phyloP scores from a whole-genome alignment of 2,113 vertebrate genomes.

The Choloepus hoffmanni region DNA sequence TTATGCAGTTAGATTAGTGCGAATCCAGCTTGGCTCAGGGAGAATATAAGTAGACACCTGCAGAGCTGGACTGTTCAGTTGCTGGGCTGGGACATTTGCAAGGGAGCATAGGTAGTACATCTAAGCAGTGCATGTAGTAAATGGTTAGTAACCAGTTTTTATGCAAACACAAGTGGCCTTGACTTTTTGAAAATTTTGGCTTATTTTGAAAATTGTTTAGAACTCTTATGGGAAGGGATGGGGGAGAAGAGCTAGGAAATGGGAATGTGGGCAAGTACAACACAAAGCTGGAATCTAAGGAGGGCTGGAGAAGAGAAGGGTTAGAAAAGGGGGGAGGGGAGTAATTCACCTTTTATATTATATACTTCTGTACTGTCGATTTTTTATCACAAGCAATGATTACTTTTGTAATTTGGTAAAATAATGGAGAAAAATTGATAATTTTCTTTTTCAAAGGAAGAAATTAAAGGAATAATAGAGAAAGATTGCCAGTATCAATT shows the following conservation, averaged over 20 bases:
- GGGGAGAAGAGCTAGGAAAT: constrained; percentile 36
- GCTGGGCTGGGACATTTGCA: not conserved
- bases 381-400: not conserved
- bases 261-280: not conserved
- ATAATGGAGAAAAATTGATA: not conserved
- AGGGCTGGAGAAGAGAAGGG: not conserved
- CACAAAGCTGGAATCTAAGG: not conserved
- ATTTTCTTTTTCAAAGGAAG: constrained; percentile 15
- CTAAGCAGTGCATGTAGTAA: not conserved
- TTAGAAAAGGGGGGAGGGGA: not conserved
- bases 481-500: constrained; percentile 12
- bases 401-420: constrained; percentile 39
- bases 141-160: not conserved
- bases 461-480: not conserved
- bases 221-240: constrained; percentile 24
- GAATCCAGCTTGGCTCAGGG: not conserved
- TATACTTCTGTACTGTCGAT: not conserved
- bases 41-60: not conserved
- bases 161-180: not conserved
- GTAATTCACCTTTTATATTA: constrained; percentile 1
- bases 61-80: not conserved
- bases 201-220: constrained; percentile 58
- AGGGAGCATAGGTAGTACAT: not conserved
- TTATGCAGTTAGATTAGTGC: constrained; percentile 42
- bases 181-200: not conserved